These are phyloP conservation scores for Tragelaphus buxtoni DNA, from an alignment of 2,113 vertebrate genomes.

Conservation along the genomic window DNA sequence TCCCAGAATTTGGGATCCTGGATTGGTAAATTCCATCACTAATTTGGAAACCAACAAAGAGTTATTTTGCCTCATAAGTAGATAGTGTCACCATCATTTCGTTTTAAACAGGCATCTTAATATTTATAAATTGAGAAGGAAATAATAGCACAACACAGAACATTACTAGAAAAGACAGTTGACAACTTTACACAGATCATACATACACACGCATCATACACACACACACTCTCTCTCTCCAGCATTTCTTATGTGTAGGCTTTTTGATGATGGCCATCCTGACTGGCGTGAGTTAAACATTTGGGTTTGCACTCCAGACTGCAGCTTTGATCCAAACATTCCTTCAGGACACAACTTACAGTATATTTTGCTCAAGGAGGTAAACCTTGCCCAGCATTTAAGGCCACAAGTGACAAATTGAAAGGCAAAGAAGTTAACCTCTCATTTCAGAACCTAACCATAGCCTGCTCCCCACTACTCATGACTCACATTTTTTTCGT, in stretches of 20 bases:
- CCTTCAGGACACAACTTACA: background rate
- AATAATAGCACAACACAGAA: background rate
- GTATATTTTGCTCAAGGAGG: background rate
- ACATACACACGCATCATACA: fast-evolving
- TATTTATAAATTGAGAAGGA: background rate
- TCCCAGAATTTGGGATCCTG: background rate
- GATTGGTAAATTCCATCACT: background rate
- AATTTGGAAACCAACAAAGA: background rate
- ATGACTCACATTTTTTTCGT: background rate
- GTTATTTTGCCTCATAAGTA: background rate
- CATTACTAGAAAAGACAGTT: background rate
- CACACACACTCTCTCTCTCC: background rate
- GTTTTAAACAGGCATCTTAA: background rate
- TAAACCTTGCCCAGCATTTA: background rate
- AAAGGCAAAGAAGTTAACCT: background rate
- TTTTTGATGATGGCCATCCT: background rate
- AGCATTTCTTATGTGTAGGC: background rate
- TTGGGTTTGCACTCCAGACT: background rate
- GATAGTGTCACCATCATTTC: background rate
- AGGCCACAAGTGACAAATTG: background rate
- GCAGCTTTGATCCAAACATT: background rate
- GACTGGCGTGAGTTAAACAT: background rate
- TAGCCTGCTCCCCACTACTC: background rate
- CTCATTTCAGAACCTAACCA: background rate
- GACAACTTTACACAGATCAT: background rate